These are phyloP conservation scores for Portunus trituberculatus DNA, from an alignment of 1,140 invertebrate species.

Conservation along the genomic window DNA sequence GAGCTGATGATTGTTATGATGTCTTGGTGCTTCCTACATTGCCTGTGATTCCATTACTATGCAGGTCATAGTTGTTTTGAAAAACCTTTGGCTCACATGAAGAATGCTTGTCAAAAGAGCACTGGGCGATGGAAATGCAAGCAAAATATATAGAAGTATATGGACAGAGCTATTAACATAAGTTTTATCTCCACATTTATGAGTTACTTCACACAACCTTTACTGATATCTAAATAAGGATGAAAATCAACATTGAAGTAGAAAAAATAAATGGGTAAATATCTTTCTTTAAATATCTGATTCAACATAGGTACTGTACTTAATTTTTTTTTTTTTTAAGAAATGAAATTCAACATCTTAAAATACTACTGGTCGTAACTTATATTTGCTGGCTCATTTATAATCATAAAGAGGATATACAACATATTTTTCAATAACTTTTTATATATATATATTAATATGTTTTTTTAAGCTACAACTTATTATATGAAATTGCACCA, in stretches of 20 bases:
- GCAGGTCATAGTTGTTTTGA: neutral
- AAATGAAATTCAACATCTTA: neutral
- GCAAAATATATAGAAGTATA: neutral
- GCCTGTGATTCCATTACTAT: neutral
- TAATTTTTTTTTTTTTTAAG: neutral
- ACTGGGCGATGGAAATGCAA: neutral
- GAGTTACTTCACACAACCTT: neutral
- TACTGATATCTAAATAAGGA: neutral
- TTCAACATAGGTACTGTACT: neutral
- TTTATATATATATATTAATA: neutral
- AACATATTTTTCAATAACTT: neutral
- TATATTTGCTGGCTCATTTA: neutral
- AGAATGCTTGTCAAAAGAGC: neutral
- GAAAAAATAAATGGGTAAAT: neutral
- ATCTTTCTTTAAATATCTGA: neutral
- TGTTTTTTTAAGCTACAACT: neutral
- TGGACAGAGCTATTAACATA: neutral
- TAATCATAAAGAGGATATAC: neutral
- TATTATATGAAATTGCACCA: neutral
- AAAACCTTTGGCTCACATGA: neutral
- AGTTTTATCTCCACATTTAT: neutral
- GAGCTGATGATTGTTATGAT: neutral
- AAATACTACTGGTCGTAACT: neutral
- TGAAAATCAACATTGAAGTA: neutral
- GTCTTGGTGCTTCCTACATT: neutral